Evolutionary conservation across 2,113 vertebrate species (phyloP).

Genomic region (Chloroceryle aenea): DNA sequence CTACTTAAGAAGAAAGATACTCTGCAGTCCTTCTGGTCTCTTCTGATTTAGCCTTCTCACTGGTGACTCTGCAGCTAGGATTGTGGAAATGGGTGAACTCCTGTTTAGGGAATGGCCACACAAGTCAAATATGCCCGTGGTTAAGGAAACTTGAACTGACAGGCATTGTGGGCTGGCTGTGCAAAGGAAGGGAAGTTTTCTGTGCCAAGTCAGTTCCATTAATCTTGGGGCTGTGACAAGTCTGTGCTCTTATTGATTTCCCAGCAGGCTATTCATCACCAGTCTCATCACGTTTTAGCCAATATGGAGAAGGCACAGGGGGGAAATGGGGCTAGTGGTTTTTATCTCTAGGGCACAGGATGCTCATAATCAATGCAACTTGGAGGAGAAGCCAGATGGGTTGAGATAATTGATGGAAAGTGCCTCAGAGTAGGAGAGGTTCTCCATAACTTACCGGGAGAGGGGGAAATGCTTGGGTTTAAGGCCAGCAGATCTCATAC

Average conservation of each 20-base stretch:
- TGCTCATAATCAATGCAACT: conserved; percentile 57
- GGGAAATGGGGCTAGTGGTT: conserved; percentile 54
- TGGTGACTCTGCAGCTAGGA: not conserved
- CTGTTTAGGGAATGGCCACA: not conserved
- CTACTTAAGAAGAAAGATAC: not conserved
- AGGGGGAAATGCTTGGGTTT: no score
- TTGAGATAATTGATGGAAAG: conserved; percentile 50
- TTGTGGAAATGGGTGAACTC: not conserved
- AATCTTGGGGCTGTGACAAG: conserved; percentile 65
- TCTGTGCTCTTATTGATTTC: conserved; percentile 73
- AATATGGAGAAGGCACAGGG: conserved; percentile 51
- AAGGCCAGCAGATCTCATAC: not conserved
- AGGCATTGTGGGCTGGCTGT: not conserved
- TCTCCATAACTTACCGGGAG: not conserved
- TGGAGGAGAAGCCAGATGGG: conserved; percentile 46
- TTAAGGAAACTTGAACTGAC: conserved; percentile 22
- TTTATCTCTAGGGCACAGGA: conserved; percentile 73
- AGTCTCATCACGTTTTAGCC: conserved; percentile 53
- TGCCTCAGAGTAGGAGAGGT: conserved; percentile 5
- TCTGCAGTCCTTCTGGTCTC: not conserved
- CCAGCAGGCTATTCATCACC: conserved; percentile 72
- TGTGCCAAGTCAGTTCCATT: conserved; percentile 67
- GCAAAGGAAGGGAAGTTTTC: not conserved
- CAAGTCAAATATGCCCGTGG: not conserved
- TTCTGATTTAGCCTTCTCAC: not conserved